Conservation (phyloP, 2,797 vertebrate genomes). For the Dicrostonyx torquatus region DNA sequence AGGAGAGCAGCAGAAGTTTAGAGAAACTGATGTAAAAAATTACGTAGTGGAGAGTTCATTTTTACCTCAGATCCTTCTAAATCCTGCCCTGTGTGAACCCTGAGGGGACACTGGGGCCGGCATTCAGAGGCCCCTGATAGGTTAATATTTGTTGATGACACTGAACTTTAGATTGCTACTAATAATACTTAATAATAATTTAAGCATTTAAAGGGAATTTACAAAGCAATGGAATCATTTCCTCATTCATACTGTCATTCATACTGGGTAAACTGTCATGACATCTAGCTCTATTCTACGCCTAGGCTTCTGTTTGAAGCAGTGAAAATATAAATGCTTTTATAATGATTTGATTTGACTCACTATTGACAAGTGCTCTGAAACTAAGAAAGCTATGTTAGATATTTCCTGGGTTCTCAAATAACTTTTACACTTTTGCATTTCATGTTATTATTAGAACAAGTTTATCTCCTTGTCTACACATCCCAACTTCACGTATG, state of each 20-base stretch:
- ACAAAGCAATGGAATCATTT: constrained; percentile 5
- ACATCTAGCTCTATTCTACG: background rate
- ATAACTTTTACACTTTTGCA: background rate
- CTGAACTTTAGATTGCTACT: constrained; percentile 20
- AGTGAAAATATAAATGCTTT: background rate
- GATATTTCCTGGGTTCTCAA: background rate
- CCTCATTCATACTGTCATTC: constrained; percentile 8
- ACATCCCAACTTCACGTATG: background rate
- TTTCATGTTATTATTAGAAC: background rate
- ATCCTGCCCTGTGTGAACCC: too few relatives aligned
- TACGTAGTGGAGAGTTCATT: too few relatives aligned
- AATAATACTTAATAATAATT: background rate
- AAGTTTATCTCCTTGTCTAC: background rate
- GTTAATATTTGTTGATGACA: background rate
- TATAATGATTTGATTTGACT: background rate
- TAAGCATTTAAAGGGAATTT: background rate
- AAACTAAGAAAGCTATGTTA: constrained; percentile 9
- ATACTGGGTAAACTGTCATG: background rate
- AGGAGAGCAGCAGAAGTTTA: too few relatives aligned
- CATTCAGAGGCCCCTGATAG: too few relatives aligned
- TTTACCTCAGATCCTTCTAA: too few relatives aligned
- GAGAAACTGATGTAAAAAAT: too few relatives aligned
- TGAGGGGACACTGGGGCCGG: too few relatives aligned
- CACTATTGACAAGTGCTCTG: background rate
- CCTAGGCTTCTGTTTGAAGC: background rate